A percentile compares a stretch with the other conserved stretches of the same genome.
phyloP scores from a whole-genome alignment of 2,797 vertebrate species.

The Typhlichthys subterraneus region DNA sequence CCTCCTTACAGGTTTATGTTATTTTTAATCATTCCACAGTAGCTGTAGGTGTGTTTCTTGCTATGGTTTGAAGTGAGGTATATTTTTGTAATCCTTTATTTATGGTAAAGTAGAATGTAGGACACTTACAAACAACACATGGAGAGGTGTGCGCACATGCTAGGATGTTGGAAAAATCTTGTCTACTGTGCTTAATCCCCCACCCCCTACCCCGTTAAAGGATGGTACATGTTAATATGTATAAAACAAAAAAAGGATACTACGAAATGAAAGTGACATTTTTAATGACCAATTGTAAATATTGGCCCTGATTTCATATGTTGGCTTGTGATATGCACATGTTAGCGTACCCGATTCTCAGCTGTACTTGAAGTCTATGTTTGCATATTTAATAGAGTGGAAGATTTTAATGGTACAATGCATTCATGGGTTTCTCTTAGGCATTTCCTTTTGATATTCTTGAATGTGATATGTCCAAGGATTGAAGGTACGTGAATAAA shows the following conservation, averaged over 20 bases:
- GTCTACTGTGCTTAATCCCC: conserved; percentile 27
- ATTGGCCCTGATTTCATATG: conserved; percentile 51
- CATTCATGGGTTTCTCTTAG: conserved; percentile 40
- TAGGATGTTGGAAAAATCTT: conserved; percentile 39
- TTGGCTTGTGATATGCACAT: conserved; percentile 44
- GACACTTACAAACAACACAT: conserved; percentile 56
- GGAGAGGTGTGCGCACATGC: conserved; percentile 31
- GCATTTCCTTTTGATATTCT: conserved; percentile 71
- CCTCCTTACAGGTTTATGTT: conserved; percentile 18
- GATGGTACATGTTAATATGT: conserved; percentile 67
- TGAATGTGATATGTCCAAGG: conserved; percentile 67
- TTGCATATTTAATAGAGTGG: conserved; percentile 54
- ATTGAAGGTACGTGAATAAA: conserved; percentile 69
- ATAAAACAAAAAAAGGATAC: conserved; percentile 47
- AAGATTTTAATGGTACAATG: conserved; percentile 54
- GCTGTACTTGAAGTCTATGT: conserved; percentile 61
- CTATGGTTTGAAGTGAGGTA: conserved; percentile 70
- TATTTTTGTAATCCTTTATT: conserved; percentile 80
- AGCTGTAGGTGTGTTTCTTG: conserved; percentile 60
- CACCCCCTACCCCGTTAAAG: conserved; percentile 30
- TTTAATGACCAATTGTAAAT: conserved; percentile 67
- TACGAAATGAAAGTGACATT: conserved; percentile 28
- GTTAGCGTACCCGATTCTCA: conserved; percentile 49
- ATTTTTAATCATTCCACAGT: conserved; percentile 51
- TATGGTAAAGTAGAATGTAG: conserved; percentile 69